Evolutionary conservation across 2,113 vertebrate species (phyloP), one percentile per base, ranked within the genome.

Genomic region (Colossoma macropomum): DNA sequence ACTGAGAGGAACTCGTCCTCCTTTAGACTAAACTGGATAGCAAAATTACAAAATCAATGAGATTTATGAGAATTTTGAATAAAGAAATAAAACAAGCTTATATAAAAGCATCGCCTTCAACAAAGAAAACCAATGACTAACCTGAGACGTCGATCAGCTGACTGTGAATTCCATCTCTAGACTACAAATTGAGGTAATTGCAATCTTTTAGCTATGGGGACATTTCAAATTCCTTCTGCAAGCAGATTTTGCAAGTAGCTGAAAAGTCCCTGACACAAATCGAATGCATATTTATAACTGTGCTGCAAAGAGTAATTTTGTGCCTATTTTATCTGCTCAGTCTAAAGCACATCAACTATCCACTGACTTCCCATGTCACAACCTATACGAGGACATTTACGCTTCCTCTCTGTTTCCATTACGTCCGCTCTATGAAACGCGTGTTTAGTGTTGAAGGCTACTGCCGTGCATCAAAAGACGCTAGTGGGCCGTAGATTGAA

Each of bases 251-350:
- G 17, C 28, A 19, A 17, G 15, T 12, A 16, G 0, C 28, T 10
- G 28, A 17, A 66, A 28, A 7, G 27, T 78, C 28, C 45, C 41
- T 25, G 75, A 41, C 62, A 63, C 16, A 48, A 78, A 48, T 16
- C 62, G 30, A 66, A 79, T 69, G 65, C 48, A 56, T 79, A 79
- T 79, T 69, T 79, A 69, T 79, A 79, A 54, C 32, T 79, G 65
- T 12, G 48, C 23, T 38, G 77, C 63, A 34, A 68, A 79, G 63
- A 25, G 77, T 16, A 41, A 71, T 71, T 70, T 38, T 17, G 52
- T n/a, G 16, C 48, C 19, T n/a, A 27, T 19, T 71, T 80, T 54
- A 71, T 70, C 66, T 54, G 50, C 50, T 16, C 45, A 28, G 60
- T 38, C 65, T 23, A 30, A 7, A 34, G 66, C 66, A 69, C 30